phyloP scores from a whole-genome alignment of 2,888 invertebrate genomes.

The Drosophila monieri region DNA sequence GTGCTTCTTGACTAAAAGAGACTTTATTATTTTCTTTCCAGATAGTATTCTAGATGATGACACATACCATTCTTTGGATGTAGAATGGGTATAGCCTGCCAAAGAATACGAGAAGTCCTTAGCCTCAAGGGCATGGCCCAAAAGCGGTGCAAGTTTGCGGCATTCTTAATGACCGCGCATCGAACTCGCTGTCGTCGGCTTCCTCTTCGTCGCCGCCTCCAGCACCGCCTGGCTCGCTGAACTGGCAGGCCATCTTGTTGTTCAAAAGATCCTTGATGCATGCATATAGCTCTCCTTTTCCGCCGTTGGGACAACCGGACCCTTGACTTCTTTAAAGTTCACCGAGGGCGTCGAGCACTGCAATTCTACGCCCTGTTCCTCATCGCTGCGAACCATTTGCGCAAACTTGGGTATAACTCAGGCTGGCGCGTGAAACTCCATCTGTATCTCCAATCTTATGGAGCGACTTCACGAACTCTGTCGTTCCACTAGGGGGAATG shows the following conservation, averaged over 20 bases:
- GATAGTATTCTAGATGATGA: background rate
- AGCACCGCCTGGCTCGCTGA: conserved; percentile 84
- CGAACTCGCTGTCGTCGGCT: conserved; percentile 89
- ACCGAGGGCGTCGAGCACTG: conserved; percentile 87
- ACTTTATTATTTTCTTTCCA: conserved; percentile 8
- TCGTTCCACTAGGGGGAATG: conserved; percentile 88
- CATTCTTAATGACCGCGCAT: conserved; percentile 89
- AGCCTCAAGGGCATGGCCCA: conserved; percentile 87
- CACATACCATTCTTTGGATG: conserved; percentile 87
- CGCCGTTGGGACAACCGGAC: conserved; percentile 86
- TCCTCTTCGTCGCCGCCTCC: conserved; percentile 83
- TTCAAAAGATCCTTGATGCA: conserved; percentile 88
- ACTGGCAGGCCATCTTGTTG: conserved; percentile 86
- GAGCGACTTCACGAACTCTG: conserved; percentile 87
- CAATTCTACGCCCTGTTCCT: conserved; percentile 87
- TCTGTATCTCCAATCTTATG: conserved; percentile 86
- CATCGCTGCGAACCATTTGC: conserved; percentile 86
- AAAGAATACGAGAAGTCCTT: conserved; percentile 89
- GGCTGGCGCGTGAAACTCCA: conserved; percentile 86
- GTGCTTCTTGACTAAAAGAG: conserved; percentile 84
- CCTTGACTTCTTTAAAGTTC: conserved; percentile 88
- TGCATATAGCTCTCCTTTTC: conserved; percentile 87
- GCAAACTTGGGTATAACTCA: conserved; percentile 88
- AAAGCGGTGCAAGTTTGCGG: conserved; percentile 89
- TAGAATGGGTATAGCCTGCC: conserved; percentile 87